Percentiles rank a stretch among this genome's conserved stretches.
These are phyloP conservation scores for Melanotaenia maccullochi DNA, from an alignment of 2,797 vertebrate species.

Conservation along the genomic window DNA sequence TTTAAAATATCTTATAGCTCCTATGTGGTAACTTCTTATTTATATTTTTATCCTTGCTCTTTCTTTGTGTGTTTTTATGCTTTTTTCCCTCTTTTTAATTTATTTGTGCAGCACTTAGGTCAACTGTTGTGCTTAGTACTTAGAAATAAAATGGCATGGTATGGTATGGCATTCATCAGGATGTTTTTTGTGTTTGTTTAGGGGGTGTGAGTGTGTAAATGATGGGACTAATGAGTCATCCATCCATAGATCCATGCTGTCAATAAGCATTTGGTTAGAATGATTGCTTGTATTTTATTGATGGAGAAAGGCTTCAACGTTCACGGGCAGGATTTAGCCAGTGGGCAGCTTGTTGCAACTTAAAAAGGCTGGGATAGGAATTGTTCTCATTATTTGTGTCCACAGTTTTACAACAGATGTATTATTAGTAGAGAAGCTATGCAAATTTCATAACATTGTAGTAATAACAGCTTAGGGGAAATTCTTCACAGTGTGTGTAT, in stretches of 20 bases:
- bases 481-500: background rate
- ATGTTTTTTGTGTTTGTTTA: constrained; percentile 15
- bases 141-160: too few species aligned
- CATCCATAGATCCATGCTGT: constrained; percentile 54
- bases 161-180: background rate
- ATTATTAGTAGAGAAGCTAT: background rate
- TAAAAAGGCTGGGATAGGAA: constrained; percentile 1
- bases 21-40: too few species aligned
- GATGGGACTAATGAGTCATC: constrained; percentile 58
- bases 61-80: too few species aligned
- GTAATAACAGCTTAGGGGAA: background rate
- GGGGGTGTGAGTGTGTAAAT: constrained; percentile 37
- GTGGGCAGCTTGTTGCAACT: constrained; percentile 6
- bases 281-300: constrained; percentile 45
- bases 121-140: too few species aligned
- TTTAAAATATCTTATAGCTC: too few species aligned
- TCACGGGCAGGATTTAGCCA: constrained; percentile 8
- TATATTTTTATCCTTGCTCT: too few species aligned
- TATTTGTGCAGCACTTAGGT: too few species aligned
- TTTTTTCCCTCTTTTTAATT: too few species aligned
- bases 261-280: constrained; percentile 49
- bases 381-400: background rate
- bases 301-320: constrained; percentile 28
- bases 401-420: background rate
- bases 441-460: background rate